Evolutionary conservation across 2,113 vertebrate species (phyloP).

Genomic region (Embiotoca jacksoni): DNA sequence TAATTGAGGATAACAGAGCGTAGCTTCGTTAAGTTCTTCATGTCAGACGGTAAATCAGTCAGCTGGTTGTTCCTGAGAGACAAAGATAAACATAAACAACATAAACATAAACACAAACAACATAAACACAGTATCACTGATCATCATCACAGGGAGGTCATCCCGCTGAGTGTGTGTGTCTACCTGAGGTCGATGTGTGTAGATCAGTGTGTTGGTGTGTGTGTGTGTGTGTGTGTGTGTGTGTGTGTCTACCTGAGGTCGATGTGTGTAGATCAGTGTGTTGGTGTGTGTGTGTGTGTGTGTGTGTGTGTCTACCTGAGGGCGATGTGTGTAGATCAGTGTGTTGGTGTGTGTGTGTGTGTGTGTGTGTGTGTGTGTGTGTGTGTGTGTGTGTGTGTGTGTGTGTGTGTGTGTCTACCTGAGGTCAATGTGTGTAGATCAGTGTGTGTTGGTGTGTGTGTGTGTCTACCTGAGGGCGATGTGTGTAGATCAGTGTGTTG

Average conservation of each 20-base stretch:
- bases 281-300: too few species aligned
- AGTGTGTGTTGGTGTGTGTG: too few species aligned
- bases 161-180: not conserved
- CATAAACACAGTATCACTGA: not conserved
- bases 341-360: not conserved
- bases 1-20: conserved; percentile 89
- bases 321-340: too few species aligned
- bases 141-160: too few species aligned
- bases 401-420: not conserved
- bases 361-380: not conserved
- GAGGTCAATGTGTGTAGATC: too few species aligned
- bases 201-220: not conserved
- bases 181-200: conserved; percentile 84
- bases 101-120: not conserved
- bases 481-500: too few species aligned
- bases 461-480: too few species aligned
- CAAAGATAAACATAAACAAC: not conserved
- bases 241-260: too few species aligned
- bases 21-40: conserved; percentile 87
- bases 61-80: conserved; percentile 91
- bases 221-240: too few species aligned
- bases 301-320: too few species aligned
- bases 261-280: too few species aligned
- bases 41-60: conserved; percentile 89
- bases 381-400: conserved; percentile 24